Conservation (phyloP, 2,797 vertebrate species). For the Micrastur ruficollis region DNA sequence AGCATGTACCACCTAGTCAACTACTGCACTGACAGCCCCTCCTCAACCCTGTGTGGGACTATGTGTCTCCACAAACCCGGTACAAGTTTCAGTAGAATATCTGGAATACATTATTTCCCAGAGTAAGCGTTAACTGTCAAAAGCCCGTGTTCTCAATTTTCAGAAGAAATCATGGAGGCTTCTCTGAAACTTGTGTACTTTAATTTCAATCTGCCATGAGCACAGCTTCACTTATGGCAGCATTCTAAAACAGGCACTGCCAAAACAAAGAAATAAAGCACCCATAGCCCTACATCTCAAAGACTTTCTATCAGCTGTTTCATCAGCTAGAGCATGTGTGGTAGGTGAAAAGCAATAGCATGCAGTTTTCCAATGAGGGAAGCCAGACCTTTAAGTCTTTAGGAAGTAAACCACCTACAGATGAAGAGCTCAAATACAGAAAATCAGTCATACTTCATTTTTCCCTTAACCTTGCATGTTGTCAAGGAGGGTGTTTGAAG, state of each 20-base stretch:
- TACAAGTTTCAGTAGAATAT: not conserved
- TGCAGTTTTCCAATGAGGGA: not conserved
- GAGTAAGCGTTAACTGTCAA: not conserved
- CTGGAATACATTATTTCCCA: not conserved
- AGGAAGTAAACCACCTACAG: slow-evolving; percentile 37
- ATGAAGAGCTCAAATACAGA: not conserved
- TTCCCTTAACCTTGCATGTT: not conserved
- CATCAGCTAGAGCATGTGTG: not conserved
- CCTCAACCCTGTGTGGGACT: not conserved
- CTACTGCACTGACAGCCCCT: not conserved
- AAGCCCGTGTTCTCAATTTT: not conserved
- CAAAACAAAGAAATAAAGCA: not conserved
- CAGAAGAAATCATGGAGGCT: not conserved
- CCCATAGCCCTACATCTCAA: not conserved
- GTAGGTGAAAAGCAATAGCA: not conserved
- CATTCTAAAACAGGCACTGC: not conserved
- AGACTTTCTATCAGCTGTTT: not conserved
- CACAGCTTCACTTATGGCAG: not conserved
- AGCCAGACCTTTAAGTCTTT: not conserved
- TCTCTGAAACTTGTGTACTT: not conserved
- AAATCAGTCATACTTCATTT: not conserved
- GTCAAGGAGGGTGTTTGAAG: not conserved
- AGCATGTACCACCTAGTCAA: not conserved
- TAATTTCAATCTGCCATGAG: not conserved
- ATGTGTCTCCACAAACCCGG: not conserved